Base-by-base conservation (phyloP, 2,797 vertebrate genomes). In the Ataeniobius toweri region DNA sequence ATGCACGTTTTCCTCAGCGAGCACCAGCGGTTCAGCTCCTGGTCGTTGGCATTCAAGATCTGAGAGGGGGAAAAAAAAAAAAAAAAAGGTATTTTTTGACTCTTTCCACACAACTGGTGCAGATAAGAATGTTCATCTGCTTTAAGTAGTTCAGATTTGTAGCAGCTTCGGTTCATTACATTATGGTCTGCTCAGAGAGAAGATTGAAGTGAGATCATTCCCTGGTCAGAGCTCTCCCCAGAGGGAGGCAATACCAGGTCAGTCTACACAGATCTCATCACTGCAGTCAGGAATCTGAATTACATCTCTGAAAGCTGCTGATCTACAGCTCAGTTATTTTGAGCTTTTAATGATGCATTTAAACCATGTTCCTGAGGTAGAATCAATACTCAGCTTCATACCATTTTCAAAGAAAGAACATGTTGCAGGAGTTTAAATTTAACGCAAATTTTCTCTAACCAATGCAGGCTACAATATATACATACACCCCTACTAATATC, bases 1-100 rank as follows among this genome's bases (percentile, higher is more conserved):
- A 98, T 98, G 95, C 97, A 98, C 1, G 97, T 97, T 92, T 97
- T 98, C 93, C 92, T 96, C 85, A 98, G 92, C 7, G 97, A 97
- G 78, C 96, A 96, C 97, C 97, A 98, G 3, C 91, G 93, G 90
- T 98, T 98, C 83, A 98, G 93, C 56, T 98, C 97, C 79, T 95
- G 96, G 85, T 98, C 97, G 0, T 97, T 92, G 0, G 97, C 96
- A 0, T 63, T 85, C 28, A 98, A 85, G 84, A 98, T 95, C 97
- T 98, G 82, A 6, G 0, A 0, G 51, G n/a, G 58, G 76, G 26
- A 83, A 69, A 20, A 18, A 71, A 24, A 84, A 71, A 24, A 69
- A 20, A 18, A 71, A 24, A 84, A 71, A 24, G 12, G 74, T 18
- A 20, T 6, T 1, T 12, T 61, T 31, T 16, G 58, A 61, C 50